A percentile compares a stretch with the other conserved stretches of the same genome.
Conservation (phyloP, 2,797 vertebrate species). For the Protonibea diacanthus region DNA sequence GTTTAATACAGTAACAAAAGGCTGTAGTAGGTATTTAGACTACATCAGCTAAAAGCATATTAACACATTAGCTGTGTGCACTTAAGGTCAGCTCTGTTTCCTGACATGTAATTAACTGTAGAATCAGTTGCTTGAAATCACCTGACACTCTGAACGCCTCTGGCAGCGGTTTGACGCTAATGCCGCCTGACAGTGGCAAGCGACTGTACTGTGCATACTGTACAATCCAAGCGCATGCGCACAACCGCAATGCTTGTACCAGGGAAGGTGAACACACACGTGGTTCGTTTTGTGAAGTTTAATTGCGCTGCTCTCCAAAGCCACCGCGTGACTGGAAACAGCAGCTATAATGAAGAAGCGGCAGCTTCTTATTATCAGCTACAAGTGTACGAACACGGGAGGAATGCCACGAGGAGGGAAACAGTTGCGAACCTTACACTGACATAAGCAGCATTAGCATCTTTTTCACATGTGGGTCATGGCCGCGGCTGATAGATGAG, state of each 20-base stretch:
- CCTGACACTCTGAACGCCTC: slow-evolving; percentile 56
- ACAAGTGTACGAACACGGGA: slow-evolving; percentile 5
- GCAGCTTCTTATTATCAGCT: slow-evolving; percentile 33
- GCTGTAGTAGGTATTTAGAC: slow-evolving; percentile 18
- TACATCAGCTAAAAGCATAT: slow-evolving; percentile 37
- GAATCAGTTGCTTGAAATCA: slow-evolving; percentile 67
- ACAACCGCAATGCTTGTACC: slow-evolving; percentile 36
- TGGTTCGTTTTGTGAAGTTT: slow-evolving; percentile 40
- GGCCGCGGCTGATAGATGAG: slow-evolving; percentile 45
- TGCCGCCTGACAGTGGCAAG: slow-evolving; percentile 62
- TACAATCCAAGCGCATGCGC: slow-evolving; percentile 52
- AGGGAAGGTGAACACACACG: slow-evolving; percentile 13
- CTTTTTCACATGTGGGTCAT: slow-evolving; percentile 64
- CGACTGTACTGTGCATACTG: slow-evolving; percentile 67
- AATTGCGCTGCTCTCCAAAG: slow-evolving; percentile 25
- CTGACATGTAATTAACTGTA: slow-evolving; percentile 67
- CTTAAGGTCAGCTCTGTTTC: slow-evolving; percentile 57
- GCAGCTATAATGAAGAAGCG: slow-evolving; percentile 28
- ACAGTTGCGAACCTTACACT: slow-evolving; percentile 13
- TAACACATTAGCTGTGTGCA: slow-evolving; percentile 47
- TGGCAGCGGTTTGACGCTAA: slow-evolving; percentile 65
- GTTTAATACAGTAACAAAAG: too few species aligned
- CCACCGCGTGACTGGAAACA: slow-evolving; percentile 29
- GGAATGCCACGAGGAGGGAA: slow-evolving; percentile 28
- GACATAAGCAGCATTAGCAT: slow-evolving; percentile 48